Conservation (phyloP, 2,113 vertebrate genomes). For the Gasterosteus aculeatus region DNA sequence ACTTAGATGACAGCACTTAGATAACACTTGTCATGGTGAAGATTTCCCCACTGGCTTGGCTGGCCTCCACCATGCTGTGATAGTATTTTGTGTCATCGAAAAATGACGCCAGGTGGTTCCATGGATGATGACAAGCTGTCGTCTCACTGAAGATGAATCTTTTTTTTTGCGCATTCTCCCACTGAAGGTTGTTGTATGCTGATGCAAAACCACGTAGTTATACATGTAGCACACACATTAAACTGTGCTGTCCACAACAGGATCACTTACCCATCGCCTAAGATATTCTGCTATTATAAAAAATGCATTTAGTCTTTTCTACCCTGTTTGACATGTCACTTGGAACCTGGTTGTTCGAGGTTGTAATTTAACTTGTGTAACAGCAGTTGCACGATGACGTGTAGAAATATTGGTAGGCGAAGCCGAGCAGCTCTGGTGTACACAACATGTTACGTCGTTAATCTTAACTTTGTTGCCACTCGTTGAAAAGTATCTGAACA, state of each 20-base stretch:
- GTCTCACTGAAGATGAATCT: conserved; percentile 28
- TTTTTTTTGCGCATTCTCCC: conserved; percentile 1
- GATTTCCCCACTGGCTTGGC: conserved; percentile 36
- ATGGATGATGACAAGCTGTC: conserved; percentile 52
- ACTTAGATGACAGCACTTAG: conserved; percentile 34
- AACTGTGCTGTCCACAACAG: background rate
- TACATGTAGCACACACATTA: background rate
- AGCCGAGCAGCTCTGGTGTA: background rate
- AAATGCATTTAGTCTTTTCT: background rate
- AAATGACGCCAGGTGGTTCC: conserved; percentile 37
- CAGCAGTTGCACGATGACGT: background rate
- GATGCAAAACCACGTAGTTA: conserved; percentile 4
- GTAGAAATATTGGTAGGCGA: background rate
- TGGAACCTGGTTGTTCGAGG: background rate
- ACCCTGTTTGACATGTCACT: background rate
- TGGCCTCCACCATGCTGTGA: conserved; percentile 6
- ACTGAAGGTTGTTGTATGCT: background rate
- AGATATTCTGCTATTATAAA: background rate
- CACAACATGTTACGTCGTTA: background rate
- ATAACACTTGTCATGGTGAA: conserved; percentile 35
- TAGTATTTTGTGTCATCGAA: conserved; percentile 34
- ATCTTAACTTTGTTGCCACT: background rate
- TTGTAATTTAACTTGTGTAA: background rate
- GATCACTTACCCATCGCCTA: background rate
- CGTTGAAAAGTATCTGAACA: background rate